These are phyloP conservation scores for Cydia fagiglandana DNA, from an alignment of 1,140 invertebrate species.

Conservation along the genomic window DNA sequence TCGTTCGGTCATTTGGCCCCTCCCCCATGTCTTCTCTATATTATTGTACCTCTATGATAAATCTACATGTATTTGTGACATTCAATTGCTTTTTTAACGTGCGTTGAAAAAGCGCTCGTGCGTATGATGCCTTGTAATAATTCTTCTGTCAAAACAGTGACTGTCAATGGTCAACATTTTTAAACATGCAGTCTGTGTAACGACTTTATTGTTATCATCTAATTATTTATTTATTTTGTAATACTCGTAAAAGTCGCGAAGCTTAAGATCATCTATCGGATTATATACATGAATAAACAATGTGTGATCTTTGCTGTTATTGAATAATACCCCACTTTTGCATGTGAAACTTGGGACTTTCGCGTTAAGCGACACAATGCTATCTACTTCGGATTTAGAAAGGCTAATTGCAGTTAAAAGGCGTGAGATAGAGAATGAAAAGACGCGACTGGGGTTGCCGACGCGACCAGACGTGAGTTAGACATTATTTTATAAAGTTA, in stretches of 20 bases:
- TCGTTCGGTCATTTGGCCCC: too few relatives aligned
- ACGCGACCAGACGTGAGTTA: constrained; percentile 49
- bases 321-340: constrained; percentile 51
- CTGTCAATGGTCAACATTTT: constrained; percentile 11
- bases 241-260: not conserved
- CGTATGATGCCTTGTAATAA: too few relatives aligned
- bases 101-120: too few relatives aligned
- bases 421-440: constrained; percentile 69
- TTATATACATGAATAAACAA: not conserved
- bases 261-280: not conserved
- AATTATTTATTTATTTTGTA: not conserved
- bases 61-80: too few relatives aligned
- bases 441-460: constrained; percentile 59
- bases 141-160: not conserved
- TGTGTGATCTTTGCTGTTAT: not conserved
- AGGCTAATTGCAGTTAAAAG: constrained; percentile 70
- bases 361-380: constrained; percentile 50
- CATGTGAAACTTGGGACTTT: constrained; percentile 48
- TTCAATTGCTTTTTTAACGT: too few relatives aligned
- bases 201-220: not conserved
- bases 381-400: constrained; percentile 70
- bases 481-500: constrained; percentile 41
- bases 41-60: too few relatives aligned
- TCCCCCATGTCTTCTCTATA: too few relatives aligned
- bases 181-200: not conserved